phyloP scores from a whole-genome alignment of 2,113 vertebrate species.

The Stomatorhinus ivindoensis region DNA sequence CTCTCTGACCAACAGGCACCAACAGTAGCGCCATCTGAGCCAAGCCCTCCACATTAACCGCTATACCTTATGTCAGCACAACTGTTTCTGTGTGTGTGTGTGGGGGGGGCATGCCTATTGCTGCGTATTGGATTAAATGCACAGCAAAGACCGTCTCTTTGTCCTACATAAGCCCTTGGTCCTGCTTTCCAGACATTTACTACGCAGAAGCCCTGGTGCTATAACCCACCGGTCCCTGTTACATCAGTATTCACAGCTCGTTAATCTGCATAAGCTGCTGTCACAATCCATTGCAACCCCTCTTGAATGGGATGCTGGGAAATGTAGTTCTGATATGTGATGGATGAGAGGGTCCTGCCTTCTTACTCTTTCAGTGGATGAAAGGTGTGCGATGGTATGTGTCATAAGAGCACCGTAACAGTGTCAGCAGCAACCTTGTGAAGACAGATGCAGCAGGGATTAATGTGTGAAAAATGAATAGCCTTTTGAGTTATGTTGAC shows the following conservation, averaged over 20 bases:
- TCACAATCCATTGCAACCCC: neutral
- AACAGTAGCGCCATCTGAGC: neutral
- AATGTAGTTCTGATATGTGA: neutral
- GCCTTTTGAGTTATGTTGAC: neutral
- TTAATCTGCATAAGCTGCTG: neutral
- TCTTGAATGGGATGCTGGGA: neutral
- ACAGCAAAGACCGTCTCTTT: neutral
- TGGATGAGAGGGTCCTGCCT: neutral
- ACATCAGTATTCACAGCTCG: neutral
- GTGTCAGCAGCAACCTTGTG: neutral
- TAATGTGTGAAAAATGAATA: neutral
- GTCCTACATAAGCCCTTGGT: neutral
- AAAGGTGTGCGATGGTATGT: neutral
- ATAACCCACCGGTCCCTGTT: neutral
- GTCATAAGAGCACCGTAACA: neutral
- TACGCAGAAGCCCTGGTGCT: neutral
- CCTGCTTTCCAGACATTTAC: neutral
- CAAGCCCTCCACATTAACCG: neutral
- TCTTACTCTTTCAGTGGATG: neutral
- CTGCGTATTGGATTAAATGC: neutral
- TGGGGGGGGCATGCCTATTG: neutral
- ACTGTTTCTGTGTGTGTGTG: neutral
- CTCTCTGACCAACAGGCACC: neutral
- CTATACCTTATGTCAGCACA: neutral
- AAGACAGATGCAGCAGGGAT: neutral